phyloP scores from a whole-genome alignment of 2,113 vertebrate species.

The Ranitomeya imitator region DNA sequence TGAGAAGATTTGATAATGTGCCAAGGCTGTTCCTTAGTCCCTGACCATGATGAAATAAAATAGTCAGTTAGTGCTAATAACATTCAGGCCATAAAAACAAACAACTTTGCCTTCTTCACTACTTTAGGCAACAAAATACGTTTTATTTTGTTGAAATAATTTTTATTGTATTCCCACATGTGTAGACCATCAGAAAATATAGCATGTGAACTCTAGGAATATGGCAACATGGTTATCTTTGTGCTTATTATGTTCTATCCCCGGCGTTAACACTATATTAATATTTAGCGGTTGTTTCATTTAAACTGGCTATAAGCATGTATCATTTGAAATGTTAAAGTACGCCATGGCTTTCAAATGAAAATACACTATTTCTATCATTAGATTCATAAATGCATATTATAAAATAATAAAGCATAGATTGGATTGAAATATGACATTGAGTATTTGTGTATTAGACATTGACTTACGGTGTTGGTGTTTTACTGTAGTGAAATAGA shows the following conservation, averaged over 20 bases:
- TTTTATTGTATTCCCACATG: too few relatives aligned
- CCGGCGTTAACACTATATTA: too few relatives aligned
- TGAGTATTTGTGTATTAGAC: not conserved
- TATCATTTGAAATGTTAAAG: not conserved
- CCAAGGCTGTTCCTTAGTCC: too few relatives aligned
- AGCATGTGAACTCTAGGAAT: not conserved
- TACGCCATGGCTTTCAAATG: not conserved
- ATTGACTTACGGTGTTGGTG: not conserved
- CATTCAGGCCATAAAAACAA: too few relatives aligned
- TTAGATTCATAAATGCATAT: not conserved
- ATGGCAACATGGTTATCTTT: not conserved
- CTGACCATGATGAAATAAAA: too few relatives aligned
- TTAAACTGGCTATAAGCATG: not conserved
- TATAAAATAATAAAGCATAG: not conserved
- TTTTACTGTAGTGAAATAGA: too few relatives aligned
- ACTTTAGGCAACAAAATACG: too few relatives aligned
- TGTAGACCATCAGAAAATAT: too few relatives aligned
- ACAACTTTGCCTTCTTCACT: too few relatives aligned
- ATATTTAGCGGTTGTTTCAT: not conserved
- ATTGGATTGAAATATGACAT: not conserved
- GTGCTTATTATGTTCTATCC: not conserved
- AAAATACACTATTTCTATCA: not conserved
- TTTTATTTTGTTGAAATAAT: too few relatives aligned
- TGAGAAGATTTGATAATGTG: too few relatives aligned
- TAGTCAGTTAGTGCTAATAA: too few relatives aligned